phyloP scores from a whole-genome alignment of 2,888 invertebrate species.

The Drosophila meridionalis region DNA sequence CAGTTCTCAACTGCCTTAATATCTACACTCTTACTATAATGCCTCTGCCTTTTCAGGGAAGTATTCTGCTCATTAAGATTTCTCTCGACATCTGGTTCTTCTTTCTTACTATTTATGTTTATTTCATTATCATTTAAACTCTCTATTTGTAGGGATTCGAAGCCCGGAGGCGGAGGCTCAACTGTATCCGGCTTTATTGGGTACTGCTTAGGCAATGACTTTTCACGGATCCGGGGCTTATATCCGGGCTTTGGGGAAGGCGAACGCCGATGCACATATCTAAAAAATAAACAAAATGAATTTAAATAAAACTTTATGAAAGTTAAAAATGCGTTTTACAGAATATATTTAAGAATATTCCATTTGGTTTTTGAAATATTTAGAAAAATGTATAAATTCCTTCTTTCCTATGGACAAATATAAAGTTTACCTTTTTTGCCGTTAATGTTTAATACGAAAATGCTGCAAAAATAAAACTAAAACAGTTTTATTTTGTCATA shows the following conservation, averaged over 20 bases:
- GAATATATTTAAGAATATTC: neutral
- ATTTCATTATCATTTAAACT: constrained; percentile 53
- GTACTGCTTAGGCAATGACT: constrained; percentile 33
- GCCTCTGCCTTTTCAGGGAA: constrained; percentile 36
- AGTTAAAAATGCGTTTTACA: neutral
- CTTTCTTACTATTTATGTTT: constrained; percentile 24
- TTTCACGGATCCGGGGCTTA: constrained; percentile 29
- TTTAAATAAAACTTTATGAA: neutral
- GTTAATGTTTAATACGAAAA: neutral
- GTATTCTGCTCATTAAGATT: constrained; percentile 18
- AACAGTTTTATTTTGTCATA: neutral
- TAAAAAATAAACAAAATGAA: constrained; percentile 26
- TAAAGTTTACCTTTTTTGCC: constrained; percentile 1
- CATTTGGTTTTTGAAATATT: neutral
- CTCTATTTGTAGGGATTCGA: constrained; percentile 66
- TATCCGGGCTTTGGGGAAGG: constrained; percentile 48
- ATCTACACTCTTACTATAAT: constrained; percentile 29
- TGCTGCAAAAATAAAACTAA: constrained; percentile 2
- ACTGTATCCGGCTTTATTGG: constrained; percentile 50
- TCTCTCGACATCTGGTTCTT: constrained; percentile 19
- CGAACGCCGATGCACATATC: constrained; percentile 54
- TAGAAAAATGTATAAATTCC: neutral
- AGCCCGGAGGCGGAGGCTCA: constrained; percentile 81
- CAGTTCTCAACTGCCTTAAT: constrained; percentile 25
- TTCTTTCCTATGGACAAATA: neutral